phyloP scores from a whole-genome alignment of 2,888 invertebrate genomes.

The Parasteatoda lunata region DNA sequence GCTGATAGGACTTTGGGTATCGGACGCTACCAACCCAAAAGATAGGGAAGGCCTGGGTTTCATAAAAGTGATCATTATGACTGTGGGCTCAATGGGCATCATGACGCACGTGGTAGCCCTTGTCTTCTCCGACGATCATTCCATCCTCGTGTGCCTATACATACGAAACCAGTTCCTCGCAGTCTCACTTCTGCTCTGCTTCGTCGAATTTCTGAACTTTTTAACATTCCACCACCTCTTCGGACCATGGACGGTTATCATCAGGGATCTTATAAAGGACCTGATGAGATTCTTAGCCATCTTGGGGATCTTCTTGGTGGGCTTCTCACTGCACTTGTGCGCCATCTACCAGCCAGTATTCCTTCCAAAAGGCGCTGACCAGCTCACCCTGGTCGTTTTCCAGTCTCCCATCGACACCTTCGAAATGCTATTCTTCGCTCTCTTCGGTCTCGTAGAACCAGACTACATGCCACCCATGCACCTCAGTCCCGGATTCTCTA shows the following conservation, averaged over 20 bases:
- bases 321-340: constrained; percentile 92
- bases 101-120: constrained; percentile 88
- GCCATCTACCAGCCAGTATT: constrained; percentile 91
- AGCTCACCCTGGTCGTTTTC: constrained; percentile 71
- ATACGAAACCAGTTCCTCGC: constrained; percentile 98
- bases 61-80: constrained; percentile 78
- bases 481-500: constrained; percentile 75
- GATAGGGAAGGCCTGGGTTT: constrained; percentile 97
- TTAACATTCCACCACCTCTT: constrained; percentile 99
- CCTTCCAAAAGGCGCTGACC: constrained; percentile 71
- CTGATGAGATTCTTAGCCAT: constrained; percentile 88
- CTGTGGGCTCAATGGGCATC: constrained; percentile 90
- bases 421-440: constrained; percentile 98
- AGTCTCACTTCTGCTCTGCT: constrained; percentile 93
- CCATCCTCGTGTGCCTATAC: constrained; percentile 89
- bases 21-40: constrained; percentile 97
- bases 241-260: constrained; percentile 99
- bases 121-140: constrained; percentile 73
- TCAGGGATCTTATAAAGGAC: constrained; percentile 79
- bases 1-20: constrained; percentile 94
- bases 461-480: constrained; percentile 77
- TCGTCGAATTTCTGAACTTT: constrained; percentile 98
- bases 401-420: constrained; percentile 93
- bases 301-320: constrained; percentile 96
- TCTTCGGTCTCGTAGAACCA: constrained; percentile 91